Evolutionary conservation across 64 coral and sea anemone genomes (phyloP).

Genomic region (Cladopsammia gracilis): DNA sequence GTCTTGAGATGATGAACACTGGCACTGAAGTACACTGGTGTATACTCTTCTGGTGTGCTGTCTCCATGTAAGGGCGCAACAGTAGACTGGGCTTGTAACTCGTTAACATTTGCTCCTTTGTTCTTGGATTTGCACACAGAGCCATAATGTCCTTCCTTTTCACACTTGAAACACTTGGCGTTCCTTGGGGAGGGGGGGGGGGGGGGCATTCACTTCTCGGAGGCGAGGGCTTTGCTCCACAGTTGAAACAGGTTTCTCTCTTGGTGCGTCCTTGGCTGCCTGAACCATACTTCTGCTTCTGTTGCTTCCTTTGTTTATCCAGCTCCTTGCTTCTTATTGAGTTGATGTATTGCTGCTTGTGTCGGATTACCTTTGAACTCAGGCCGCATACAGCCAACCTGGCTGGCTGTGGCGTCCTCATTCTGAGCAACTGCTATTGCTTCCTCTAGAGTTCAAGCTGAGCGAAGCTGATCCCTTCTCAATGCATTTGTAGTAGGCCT

Average conservation of each 20-base stretch:
- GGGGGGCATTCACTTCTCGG: not conserved
- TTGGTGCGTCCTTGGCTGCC: not conserved
- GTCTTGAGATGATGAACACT: not conserved
- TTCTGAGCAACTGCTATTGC: not conserved
- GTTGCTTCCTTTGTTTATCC: too few relatives aligned
- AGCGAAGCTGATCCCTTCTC: too few relatives aligned
- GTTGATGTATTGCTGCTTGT: not conserved
- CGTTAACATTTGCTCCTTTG: not conserved
- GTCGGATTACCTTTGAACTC: too few relatives aligned
- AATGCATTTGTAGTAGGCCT: too few relatives aligned
- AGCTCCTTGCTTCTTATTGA: not conserved
- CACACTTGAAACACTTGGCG: slow-evolving; percentile 9
- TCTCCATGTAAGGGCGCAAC: not conserved
- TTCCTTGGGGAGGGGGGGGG: too few relatives aligned
- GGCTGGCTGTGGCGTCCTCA: not conserved
- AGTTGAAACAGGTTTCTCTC: slow-evolving; percentile 19
- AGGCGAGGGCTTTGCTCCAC: slow-evolving; percentile 26
- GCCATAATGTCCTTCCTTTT: slow-evolving; percentile 11
- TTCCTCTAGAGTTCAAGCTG: not conserved
- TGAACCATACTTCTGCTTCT: not conserved
- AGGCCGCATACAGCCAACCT: not conserved
- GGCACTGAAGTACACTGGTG: not conserved
- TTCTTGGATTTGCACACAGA: slow-evolving; percentile 9
- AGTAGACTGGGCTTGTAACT: not conserved
- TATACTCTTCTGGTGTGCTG: not conserved